phyloP scores from a whole-genome alignment of 2,113 vertebrate species.

The Microcebus jonahi region DNA sequence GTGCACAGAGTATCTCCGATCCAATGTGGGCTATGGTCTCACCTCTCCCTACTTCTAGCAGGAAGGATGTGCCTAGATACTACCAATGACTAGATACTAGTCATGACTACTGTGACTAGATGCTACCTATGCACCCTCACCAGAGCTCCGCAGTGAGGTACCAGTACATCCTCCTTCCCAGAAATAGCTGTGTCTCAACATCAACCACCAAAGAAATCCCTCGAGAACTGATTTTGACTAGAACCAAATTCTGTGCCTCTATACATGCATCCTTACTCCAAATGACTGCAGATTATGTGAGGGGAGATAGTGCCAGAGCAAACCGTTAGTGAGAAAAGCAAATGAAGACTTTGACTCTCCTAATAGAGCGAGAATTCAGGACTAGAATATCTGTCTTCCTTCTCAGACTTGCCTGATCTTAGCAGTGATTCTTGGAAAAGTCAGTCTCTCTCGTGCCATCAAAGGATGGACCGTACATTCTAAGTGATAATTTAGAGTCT shows the following conservation, averaged over 20 bases:
- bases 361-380: neutral
- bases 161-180: neutral
- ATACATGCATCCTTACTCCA: neutral
- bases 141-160: neutral
- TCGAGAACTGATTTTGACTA: neutral
- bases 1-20: neutral
- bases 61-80: neutral
- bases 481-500: slow-evolving; percentile 10
- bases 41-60: neutral
- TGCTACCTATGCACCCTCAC: neutral
- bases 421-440: neutral
- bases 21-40: neutral
- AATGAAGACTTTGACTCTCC: neutral
- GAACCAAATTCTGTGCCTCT: neutral
- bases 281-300: neutral
- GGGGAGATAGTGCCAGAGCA: neutral
- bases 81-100: neutral
- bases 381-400: neutral
- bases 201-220: neutral
- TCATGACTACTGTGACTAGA: neutral
- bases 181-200: neutral
- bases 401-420: neutral
- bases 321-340: neutral
- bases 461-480: neutral
- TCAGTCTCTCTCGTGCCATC: neutral